Percentiles rank a stretch among this genome's conserved stretches.
phyloP scores from a whole-genome alignment of 2,797 vertebrate genomes.

The Microcaecilia unicolor region DNA sequence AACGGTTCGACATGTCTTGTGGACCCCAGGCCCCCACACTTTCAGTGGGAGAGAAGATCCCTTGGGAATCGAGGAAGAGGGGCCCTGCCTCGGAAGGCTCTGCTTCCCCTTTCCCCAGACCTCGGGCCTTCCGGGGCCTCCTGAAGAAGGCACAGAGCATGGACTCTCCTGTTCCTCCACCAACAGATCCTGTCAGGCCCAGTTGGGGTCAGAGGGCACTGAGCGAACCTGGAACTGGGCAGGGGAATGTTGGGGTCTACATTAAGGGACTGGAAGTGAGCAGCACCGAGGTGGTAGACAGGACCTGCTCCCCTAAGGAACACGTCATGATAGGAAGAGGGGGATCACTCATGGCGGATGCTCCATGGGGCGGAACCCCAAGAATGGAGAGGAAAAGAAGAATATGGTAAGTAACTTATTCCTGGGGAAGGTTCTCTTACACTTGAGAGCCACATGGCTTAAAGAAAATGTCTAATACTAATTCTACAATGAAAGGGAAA shows the following conservation, averaged over 20 bases:
- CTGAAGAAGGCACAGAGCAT: not conserved
- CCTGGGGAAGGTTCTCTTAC: no score
- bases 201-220: not conserved
- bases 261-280: constrained; percentile 86
- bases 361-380: constrained; percentile 43
- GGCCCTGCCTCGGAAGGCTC: no score
- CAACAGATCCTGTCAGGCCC: not conserved
- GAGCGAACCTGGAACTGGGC: constrained; percentile 3
- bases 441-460: no score
- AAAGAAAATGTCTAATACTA: no score
- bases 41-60: not conserved
- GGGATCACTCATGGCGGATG: constrained; percentile 55
- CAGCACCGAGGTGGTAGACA: constrained; percentile 83
- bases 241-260: constrained; percentile 44
- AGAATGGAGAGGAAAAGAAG: constrained; percentile 38
- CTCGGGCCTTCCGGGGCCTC: no score
- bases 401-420: no score
- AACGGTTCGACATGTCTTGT: not conserved
- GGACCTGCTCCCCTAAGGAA: constrained; percentile 75
- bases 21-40: not conserved
- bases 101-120: no score
- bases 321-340: constrained; percentile 74
- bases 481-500: no score
- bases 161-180: not conserved
- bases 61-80: not conserved